Conservation (phyloP, 1,140 invertebrate genomes). For the Drosophila nannoptera region DNA sequence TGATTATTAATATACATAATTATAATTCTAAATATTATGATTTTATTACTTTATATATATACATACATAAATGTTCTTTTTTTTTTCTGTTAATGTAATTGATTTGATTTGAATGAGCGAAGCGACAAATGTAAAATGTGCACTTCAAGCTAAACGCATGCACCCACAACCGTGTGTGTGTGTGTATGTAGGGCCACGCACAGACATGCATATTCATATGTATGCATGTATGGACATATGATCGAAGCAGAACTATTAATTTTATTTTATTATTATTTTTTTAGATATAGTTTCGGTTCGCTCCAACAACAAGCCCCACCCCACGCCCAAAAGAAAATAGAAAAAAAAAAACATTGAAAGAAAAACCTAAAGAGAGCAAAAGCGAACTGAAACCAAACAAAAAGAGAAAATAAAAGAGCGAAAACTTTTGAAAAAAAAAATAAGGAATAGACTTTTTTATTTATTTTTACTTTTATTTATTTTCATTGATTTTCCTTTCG, state of each 20-base stretch:
- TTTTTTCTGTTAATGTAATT: constrained; percentile 27
- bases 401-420: constrained; percentile 36
- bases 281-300: constrained; percentile 32
- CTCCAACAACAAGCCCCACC: no score
- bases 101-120: constrained; percentile 45
- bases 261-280: constrained; percentile 50
- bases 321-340: no score
- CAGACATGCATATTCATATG: constrained; percentile 11
- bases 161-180: no score
- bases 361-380: constrained; percentile 8
- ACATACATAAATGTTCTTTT: no score
- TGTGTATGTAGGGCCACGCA: no score
- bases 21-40: constrained; percentile 37
- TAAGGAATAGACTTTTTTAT: constrained; percentile 13
- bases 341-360: no score
- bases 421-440: constrained; percentile 62
- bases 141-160: constrained; percentile 27
- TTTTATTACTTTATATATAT: constrained; percentile 23
- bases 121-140: constrained; percentile 27
- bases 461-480: constrained; percentile 6
- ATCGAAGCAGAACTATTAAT: constrained; percentile 32
- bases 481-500: constrained; percentile 13
- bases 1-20: constrained; percentile 11
- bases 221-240: constrained; percentile 14
- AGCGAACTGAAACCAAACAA: constrained; percentile 33